Evolutionary conservation across 37 sponge, comb jelly and placozoan genomes (phyloP), one percentile per base, ranked within the genome.

Genomic region (Spongilla lacustris): DNA sequence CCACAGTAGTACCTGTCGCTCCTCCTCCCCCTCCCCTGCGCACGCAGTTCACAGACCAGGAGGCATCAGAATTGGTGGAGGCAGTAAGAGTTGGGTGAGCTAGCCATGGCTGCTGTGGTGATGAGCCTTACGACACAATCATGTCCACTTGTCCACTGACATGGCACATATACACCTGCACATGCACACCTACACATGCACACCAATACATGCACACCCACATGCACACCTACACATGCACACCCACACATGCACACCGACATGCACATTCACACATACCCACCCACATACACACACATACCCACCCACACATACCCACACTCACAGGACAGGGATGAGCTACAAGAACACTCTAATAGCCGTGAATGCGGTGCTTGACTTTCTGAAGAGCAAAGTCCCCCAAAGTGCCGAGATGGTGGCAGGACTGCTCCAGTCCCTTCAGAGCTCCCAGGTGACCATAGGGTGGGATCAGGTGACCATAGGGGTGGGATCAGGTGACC

Each of bases 11-110:
- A 41, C 73, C 46, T 58, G 14, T 17, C 58, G 14, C 58, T 58
- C 58, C 58, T 58, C 1, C 58, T 17, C 14, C 58, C 11, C 58
- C 58, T 17, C 3, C 28, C 33, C 89, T 89, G 22, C 85, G 85
- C 23, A 80, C 84, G 2, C 21, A 71, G 29, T 91, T 91, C 74
- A 4, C 83, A 3, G 35, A 13, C 25, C 26, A n/a, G 17, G 82
- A 72, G 9, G 91, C 68, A 12, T 33, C 70, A 5, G 86, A 91
- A 32, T 36, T 91, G 72, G 74, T 91, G n/a, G 87, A 91, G 37
- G 25, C n/a, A 10, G 83, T 91, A 0, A 68, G 91, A 66, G 83
- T 35, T 3, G 80, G 80, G 87, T 86, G 19, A 87, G 87, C n/a
- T n/a, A n/a, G n/a, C n/a, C n/a, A n/a, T n/a, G n/a, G n/a, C n/a